phyloP scores from a whole-genome alignment of 2,113 vertebrate species.

The Oplegnathus fasciatus region DNA sequence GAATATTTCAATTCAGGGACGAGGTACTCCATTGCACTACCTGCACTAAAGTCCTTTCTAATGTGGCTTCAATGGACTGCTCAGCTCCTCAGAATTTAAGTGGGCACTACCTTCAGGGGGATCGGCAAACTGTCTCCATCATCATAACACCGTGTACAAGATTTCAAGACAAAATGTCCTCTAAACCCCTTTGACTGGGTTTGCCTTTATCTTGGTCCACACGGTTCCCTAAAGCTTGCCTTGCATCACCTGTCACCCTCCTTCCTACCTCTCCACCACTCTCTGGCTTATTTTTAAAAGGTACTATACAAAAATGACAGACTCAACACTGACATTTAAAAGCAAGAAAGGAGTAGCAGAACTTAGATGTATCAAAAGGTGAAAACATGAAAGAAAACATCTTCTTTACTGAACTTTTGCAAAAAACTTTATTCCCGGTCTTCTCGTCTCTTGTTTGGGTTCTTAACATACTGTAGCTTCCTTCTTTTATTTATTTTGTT shows the following conservation, averaged over 20 bases:
- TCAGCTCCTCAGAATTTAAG: background rate
- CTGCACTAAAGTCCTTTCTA: background rate
- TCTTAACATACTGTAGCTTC: background rate
- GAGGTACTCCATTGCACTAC: background rate
- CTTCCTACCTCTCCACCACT: background rate
- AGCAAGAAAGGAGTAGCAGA: background rate
- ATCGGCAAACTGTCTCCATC: background rate
- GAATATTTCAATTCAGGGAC: background rate
- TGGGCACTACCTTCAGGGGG: background rate
- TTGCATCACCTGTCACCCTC: no score
- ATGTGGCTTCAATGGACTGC: background rate
- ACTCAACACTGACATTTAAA: constrained; percentile 21
- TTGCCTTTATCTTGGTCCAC: background rate
- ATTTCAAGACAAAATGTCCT: background rate
- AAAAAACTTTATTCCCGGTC: background rate
- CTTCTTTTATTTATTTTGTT: background rate
- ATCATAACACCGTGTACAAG: background rate
- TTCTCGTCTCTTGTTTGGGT: background rate
- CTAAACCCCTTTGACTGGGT: background rate
- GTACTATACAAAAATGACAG: background rate
- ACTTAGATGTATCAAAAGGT: background rate
- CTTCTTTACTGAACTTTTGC: background rate
- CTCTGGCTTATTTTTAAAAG: constrained; percentile 7
- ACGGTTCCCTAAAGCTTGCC: background rate
- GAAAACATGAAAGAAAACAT: constrained; percentile 21